Conservation (phyloP, 2,888 invertebrate genomes). For the Tinea semifulvella region DNA sequence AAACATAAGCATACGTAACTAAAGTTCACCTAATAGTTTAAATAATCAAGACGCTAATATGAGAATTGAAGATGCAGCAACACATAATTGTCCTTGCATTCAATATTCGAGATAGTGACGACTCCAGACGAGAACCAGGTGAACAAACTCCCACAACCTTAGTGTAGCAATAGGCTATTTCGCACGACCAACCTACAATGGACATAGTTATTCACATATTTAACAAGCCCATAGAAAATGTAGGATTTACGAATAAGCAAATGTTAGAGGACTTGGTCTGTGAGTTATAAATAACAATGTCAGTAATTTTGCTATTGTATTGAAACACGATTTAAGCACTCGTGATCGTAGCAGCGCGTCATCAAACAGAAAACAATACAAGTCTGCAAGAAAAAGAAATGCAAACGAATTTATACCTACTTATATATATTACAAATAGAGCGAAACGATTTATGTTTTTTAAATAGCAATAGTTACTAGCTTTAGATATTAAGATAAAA, state of each 20-base stretch:
- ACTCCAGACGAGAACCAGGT: constrained; percentile 1
- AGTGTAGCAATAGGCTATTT: constrained; percentile 1
- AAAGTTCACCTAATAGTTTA: background rate
- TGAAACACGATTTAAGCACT: background rate
- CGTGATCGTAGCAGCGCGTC: background rate
- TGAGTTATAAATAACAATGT: constrained; percentile 7
- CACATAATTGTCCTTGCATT: background rate
- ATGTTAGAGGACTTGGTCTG: background rate
- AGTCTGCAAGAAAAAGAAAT: background rate
- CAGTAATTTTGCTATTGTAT: constrained; percentile 10
- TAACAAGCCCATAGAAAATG: constrained; percentile 4
- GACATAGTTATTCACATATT: background rate
- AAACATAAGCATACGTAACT: background rate
- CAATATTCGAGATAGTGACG: background rate
- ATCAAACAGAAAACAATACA: background rate
- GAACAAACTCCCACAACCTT: constrained; percentile 9
- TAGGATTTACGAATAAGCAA: background rate
- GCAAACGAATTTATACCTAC: no score
- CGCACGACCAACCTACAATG: constrained; percentile 4
- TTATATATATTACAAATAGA: no score
- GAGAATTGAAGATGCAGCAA: constrained; percentile 3
- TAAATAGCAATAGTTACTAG: no score
- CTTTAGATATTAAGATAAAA: no score
- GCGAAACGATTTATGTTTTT: no score
- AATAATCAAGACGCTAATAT: background rate